Conservation (phyloP, 1,140 invertebrate genomes). For the Ostrea edulis region DNA sequence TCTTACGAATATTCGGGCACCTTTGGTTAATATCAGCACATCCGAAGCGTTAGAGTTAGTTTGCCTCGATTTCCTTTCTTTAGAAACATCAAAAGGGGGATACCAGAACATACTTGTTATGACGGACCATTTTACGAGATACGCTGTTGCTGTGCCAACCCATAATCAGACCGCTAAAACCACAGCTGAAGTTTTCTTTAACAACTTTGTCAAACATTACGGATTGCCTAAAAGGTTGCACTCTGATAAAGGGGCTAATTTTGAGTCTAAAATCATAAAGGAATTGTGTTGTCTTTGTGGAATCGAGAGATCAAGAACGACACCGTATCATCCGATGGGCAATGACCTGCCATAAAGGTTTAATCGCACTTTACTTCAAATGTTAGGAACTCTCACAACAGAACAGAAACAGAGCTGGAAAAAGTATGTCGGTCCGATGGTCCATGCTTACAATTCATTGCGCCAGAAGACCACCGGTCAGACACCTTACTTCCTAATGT, state of each 20-base stretch:
- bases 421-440: no score
- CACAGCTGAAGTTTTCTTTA: conserved; percentile 72
- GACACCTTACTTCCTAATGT: no score
- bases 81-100: conserved; percentile 45
- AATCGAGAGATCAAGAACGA: conserved; percentile 54
- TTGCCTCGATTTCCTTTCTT: conserved; percentile 47
- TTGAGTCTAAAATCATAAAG: conserved; percentile 57
- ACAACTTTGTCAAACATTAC: conserved; percentile 73
- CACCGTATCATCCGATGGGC: conserved; percentile 62
- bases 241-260: conserved; percentile 74
- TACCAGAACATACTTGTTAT: conserved; percentile 68
- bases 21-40: conserved; percentile 45
- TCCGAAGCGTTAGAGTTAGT: conserved; percentile 48
- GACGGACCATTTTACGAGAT: conserved; percentile 78
- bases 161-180: conserved; percentile 77
- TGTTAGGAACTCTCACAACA: no score
- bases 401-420: no score
- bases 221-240: conserved; percentile 77
- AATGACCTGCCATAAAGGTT: conserved; percentile 64
- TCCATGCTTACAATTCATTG: no score
- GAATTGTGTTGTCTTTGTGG: conserved; percentile 59
- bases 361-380: no score
- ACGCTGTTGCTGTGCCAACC: conserved; percentile 73
- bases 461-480: no score
- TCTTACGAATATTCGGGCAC: conserved; percentile 27